Evolutionary conservation across 2,888 invertebrate genomes (phyloP), one percentile per base, ranked within the genome.

Genomic region (Chloroclysta siterata): DNA sequence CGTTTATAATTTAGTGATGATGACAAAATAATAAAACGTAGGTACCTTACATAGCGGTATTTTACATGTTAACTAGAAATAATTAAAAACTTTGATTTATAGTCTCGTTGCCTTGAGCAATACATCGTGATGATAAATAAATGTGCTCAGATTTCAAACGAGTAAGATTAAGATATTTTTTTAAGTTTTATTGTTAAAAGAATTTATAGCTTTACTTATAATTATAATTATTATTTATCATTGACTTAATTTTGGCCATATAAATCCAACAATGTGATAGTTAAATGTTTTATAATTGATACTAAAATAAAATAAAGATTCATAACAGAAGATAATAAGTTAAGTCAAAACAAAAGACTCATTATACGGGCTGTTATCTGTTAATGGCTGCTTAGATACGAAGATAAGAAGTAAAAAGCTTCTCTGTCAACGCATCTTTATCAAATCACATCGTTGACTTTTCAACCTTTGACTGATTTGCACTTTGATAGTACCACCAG

Each of bases 381-480:
- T 55, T 46, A 33, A 47, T 73, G 76, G 75, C 72, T 71, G 70
- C 77, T 76, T 73, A 73, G 82, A 80, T 80, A 84, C 83, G 80
- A 68, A 70, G 72, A 80, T 76, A 80, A 82, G 22, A 51, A 76
- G 82, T 76, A 80, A 81, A 22, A 75, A n/a, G 54, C 41, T 63
- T 22, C 36, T 55, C 77, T 76, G 73, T 75, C 84, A 83, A 84
- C 82, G 80, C 74, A 79, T 78, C 73, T 84, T 54, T 86, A 84
- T 83, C 84, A 62, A 71, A 75, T 79, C 77, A 72, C 73, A 74
- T 78, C 77, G 68, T 71, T 84, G 85, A 89, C 87, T 87, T 79
- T 71, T 68, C 78, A 81, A 86, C 85, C 90, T 87, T 75, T 86
- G 83, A 84, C 85, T 87, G 88, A 89, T 89, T 87, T 85, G 87